Evolutionary conservation across 2,113 vertebrate genomes (phyloP), one percentile per base, ranked within the genome.

Genomic region (Blennius ocellaris): DNA sequence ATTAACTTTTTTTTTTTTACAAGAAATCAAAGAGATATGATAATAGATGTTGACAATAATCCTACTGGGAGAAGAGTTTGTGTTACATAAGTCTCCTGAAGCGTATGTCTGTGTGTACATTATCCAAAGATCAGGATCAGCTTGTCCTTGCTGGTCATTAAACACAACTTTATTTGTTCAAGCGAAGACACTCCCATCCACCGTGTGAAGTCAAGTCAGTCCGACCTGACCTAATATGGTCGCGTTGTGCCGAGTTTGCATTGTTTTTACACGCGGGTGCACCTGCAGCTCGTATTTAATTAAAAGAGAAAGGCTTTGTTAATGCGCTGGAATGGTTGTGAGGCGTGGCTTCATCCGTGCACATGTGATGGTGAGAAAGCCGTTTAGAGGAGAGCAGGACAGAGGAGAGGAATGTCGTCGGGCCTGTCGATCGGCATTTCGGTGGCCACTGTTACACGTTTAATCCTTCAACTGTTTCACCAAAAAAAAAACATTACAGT

Each of bases 321-420:
- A 44, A 21, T n/a, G 47, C 30, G 67, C 8, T 17, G 30, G 36
- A 67, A 16, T 51, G 9, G 6, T 40, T 17, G 44, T 7, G 21
- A 69, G 84, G 71, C 67, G 75, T 69, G 70, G 76, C 48, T 57
- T 21, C 7, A 65, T 21, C 7, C 61, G 11, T 50, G n/a, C n/a
- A 21, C 49, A 38, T 38, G 54, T 57, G 40, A 67, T 12, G 1
- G 52, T 78, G 82, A 64, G 78, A 90, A 87, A 83, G 70, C 40
- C 41, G 74, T 73, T 74, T 5, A 56, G 44, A 38, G 38, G 68
- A 4, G 39, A 6, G 36, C 17, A 30, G n/a, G 45, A 58, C 5
- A 37, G 38, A n/a, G 6, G 11, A 60, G 14, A 60, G 72, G 74
- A 87, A 86, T 87, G 86, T 1, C 2, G 69, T 43, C 12, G 6